Evolutionary conservation across 2,797 vertebrate species (phyloP), one percentile per base, ranked within the genome.

Genomic region (Platyrinchus mystaceus): DNA sequence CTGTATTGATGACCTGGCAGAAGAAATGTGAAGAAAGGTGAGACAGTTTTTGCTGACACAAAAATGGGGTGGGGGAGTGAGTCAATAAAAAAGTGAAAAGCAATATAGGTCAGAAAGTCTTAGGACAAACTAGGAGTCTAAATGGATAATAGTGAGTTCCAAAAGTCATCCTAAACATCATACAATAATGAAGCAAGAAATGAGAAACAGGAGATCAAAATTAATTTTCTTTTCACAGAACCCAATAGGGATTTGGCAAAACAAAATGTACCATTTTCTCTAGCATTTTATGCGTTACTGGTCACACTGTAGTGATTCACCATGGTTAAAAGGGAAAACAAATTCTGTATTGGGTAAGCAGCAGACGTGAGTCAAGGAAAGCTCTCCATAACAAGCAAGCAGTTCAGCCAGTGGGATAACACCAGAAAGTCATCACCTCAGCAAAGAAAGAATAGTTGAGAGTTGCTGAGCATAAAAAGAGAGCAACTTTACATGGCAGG

Each of bases 1-100:
- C 90, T 93, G 53, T 89, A 96, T 94, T 81, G 92, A 97, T 96
- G 93, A 92, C 74, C 95, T 92, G 64, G 90, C 90, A 96, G 88
- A 97, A 96, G 96, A 97, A 96, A 95, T 85, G 90, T 85, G 88
- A 91, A 94, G 93, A 90, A 97, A 97, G 93, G 91, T 97, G 93
- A 97, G 93, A 95, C 52, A 81, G 87, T 94, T 95, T 94, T 96
- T 96, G 92, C 97, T 96, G 90, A 97, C 94, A 96, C 71, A 95
- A 96, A 97, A 92, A 90, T 76, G 23, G 8, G 56, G 47, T 79
- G 28, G 56, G 69, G 41, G 75, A 95, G 64, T 68, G 49, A 87
- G 93, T 96, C 96, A 88, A 97, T 98, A 96, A 87, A 97, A 94
- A 94, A 96, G 62, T 89, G 56, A 91, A 91, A 69, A 95, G 79